These are phyloP conservation scores for Ectropis crepuscularia DNA, from an alignment of 2,888 invertebrate species.

Conservation along the genomic window DNA sequence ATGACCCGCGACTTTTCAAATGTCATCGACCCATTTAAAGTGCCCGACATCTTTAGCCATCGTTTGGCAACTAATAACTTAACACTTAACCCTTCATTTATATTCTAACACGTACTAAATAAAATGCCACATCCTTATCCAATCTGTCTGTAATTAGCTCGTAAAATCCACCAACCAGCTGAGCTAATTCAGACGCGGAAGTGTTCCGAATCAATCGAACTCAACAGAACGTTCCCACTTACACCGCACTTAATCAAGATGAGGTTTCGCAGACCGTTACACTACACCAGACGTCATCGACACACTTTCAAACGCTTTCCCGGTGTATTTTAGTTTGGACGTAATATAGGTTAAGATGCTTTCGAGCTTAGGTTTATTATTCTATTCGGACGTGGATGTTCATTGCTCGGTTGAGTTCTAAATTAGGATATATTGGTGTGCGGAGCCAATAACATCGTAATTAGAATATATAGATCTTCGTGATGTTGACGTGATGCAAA, in stretches of 20 bases:
- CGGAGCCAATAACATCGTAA: too few relatives aligned
- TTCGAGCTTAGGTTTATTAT: background rate
- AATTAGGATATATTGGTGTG: background rate
- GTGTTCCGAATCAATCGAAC: conserved; percentile 15
- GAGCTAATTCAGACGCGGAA: conserved; percentile 28
- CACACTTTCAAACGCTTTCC: conserved; percentile 17
- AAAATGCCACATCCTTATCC: conserved; percentile 10
- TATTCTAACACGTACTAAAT: background rate
- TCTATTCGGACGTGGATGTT: background rate
- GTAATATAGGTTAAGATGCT: conserved; percentile 8
- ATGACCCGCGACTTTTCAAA: too few relatives aligned
- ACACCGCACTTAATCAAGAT: conserved; percentile 28
- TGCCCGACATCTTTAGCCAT: too few relatives aligned
- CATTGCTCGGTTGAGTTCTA: background rate
- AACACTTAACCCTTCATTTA: too few relatives aligned
- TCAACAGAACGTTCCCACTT: conserved; percentile 23
- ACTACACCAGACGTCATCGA: conserved; percentile 3
- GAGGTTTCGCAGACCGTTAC: conserved; percentile 29
- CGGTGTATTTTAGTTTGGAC: conserved; percentile 17
- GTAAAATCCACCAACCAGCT: conserved; percentile 11
- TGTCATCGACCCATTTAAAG: too few relatives aligned
- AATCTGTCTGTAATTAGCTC: conserved; percentile 15
- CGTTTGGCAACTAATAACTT: too few relatives aligned
- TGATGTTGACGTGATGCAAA: too few relatives aligned
- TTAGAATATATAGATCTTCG: too few relatives aligned